Conservation (phyloP, 2,888 invertebrate genomes). For the Zaprionus obscuricornis region DNA sequence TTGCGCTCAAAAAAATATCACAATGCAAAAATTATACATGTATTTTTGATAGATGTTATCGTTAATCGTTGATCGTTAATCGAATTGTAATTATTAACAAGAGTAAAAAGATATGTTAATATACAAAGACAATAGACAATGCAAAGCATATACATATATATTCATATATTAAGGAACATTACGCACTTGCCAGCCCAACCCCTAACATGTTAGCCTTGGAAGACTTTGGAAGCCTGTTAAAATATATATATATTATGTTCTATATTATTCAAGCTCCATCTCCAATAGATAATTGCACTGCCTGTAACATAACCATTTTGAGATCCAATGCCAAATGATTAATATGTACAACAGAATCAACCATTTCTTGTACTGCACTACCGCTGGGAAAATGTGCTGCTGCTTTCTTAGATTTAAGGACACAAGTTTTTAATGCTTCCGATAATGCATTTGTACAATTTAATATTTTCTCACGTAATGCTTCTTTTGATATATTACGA, state of each 20-base stretch:
- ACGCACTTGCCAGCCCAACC: constrained; percentile 43
- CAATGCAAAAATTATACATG: too few relatives aligned
- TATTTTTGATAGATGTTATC: too few relatives aligned
- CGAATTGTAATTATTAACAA: too few relatives aligned
- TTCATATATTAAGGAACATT: constrained; percentile 61
- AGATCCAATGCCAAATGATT: constrained; percentile 93
- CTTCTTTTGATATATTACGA: constrained; percentile 90
- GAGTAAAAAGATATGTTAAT: too few relatives aligned
- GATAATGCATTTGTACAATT: constrained; percentile 91
- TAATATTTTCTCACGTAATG: constrained; percentile 89
- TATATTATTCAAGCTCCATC: constrained; percentile 53
- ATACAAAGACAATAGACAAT: too few relatives aligned
- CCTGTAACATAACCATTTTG: constrained; percentile 89
- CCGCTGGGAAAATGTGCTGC: constrained; percentile 96
- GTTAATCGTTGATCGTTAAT: too few relatives aligned
- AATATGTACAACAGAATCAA: constrained; percentile 93
- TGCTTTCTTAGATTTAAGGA: constrained; percentile 94
- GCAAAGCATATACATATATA: too few relatives aligned
- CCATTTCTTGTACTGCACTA: constrained; percentile 95
- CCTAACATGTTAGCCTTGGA: too few relatives aligned
- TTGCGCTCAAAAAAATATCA: constrained; percentile 64
- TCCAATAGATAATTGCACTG: constrained; percentile 84
- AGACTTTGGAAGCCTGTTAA: constrained; percentile 66
- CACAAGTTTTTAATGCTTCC: constrained; percentile 91
- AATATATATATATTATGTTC: too few relatives aligned